These are phyloP conservation scores for Labrus mixtus DNA, from an alignment of 2,113 vertebrate genomes.

Conservation along the genomic window DNA sequence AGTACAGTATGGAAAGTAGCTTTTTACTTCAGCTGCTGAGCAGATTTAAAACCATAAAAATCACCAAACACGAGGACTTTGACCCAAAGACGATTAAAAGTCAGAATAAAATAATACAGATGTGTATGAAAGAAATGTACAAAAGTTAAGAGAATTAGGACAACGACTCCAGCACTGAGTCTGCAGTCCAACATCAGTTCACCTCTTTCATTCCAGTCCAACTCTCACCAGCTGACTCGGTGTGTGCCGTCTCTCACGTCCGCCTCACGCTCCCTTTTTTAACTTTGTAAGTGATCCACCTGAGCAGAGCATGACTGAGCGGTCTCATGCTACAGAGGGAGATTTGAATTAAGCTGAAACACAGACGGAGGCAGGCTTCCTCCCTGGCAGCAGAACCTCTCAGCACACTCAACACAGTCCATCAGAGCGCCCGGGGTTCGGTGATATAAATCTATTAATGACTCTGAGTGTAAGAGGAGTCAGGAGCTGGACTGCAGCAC, in stretches of 20 bases:
- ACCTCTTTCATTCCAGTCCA: constrained; percentile 1
- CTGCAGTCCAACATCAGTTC: neutral
- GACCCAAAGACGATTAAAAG: no score
- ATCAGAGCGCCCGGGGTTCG: neutral
- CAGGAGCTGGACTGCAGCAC: constrained; percentile 29
- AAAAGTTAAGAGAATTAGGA: neutral
- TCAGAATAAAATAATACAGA: no score
- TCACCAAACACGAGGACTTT: no score
- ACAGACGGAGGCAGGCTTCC: constrained; percentile 23
- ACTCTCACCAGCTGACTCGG: constrained; percentile 20
- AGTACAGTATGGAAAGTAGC: no score
- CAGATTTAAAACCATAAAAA: no score
- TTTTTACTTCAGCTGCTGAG: no score
- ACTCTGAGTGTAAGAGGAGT: constrained; percentile 43
- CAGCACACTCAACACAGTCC: constrained; percentile 19
- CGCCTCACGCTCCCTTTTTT: constrained; percentile 35
- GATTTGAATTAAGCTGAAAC: constrained; percentile 21
- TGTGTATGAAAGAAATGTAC: no score
- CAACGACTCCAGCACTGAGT: neutral
- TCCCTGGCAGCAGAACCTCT: constrained; percentile 34
- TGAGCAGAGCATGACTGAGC: constrained; percentile 25
- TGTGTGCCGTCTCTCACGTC: constrained; percentile 58
- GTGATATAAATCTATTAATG: constrained; percentile 46
- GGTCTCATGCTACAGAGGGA: constrained; percentile 36
- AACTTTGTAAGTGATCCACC: constrained; percentile 63